phyloP scores from a whole-genome alignment of 2,113 vertebrate species.

The Xenus cinereus region DNA sequence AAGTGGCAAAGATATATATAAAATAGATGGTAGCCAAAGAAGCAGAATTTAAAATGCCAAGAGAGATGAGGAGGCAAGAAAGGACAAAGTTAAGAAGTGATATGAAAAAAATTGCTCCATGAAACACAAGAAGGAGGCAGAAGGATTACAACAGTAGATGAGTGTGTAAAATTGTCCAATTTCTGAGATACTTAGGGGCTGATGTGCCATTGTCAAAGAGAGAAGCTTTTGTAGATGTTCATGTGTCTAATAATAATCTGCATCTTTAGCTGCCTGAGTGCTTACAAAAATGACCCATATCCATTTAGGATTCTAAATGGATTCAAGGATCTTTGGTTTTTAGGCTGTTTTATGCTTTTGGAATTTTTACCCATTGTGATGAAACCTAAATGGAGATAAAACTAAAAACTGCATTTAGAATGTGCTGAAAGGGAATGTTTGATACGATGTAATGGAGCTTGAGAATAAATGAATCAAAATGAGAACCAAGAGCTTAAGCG shows the following conservation, averaged over 20 bases:
- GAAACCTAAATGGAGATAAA: conserved; percentile 31
- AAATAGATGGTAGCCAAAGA: not conserved
- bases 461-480: conserved; percentile 61
- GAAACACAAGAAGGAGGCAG: not conserved
- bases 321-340: conserved; percentile 17
- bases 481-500: conserved; percentile 37
- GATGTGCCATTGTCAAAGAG: not conserved
- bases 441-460: conserved; percentile 32
- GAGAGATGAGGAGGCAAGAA: not conserved
- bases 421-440: conserved; percentile 4
- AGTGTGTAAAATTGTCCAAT: conserved; percentile 32
- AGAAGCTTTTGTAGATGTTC: not conserved
- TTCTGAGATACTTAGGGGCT: not conserved
- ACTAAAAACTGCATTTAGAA: conserved; percentile 25
- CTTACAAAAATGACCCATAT: conserved; percentile 19
- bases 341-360: conserved; percentile 20
- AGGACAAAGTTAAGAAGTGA: not conserved
- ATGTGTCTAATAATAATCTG: not conserved
- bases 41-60: not conserved
- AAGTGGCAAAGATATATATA: not conserved
- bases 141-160: not conserved
- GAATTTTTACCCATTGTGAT: conserved; percentile 28
- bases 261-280: not conserved
- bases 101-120: not conserved
- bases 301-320: conserved; percentile 20